Base-by-base conservation (phyloP, 1,140 invertebrate species). In the Ceratoteleas bidentatus region DNA sequence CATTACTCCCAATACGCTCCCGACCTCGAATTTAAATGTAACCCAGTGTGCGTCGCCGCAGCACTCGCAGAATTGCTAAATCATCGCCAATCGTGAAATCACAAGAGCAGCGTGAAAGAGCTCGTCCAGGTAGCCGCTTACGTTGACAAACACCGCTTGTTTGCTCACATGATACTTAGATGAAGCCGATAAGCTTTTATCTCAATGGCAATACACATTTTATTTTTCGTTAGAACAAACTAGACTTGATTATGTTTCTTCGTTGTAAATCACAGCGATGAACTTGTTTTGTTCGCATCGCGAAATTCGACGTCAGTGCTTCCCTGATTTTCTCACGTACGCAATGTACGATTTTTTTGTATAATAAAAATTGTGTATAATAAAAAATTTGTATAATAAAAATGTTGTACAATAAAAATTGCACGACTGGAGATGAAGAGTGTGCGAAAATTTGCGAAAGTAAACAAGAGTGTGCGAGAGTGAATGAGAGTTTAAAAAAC, bases 181-280 rank as follows among this genome's bases (percentile, higher is more conserved):
- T 54, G 57, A 56, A 60, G 56, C 33, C 53, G 74, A 83, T 83
- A 83, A 83, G 64, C 72, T 54, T 75, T 83, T 82, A 83, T 78
- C 74, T 73, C 49, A 69, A 60, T 14, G 34, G 43, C 58, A 53
- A 65, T 56, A 40, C 33, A 3, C 16, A 13, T 68, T 62, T 56
- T 61, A 58, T 66, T 52, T 72, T 61, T 45, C 57, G 13, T 58
- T 64, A 36, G 16, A 74, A 65, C 50, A 70, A 58, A 69, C 38
- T 73, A 73, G 50, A 65, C 13, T 38, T 50, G 38, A 73, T 68
- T 72, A 36, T 38, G 34, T 54, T 57, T 50, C 62, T 60, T 54
- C 53, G 64, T 52, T 68, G 43, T 64, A 57, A 69, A 69, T 69
- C 65, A 49, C 49, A 0, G 1, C 34, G 8, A 47, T 38, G 38